Conservation (phyloP, 2,888 invertebrate species). For the Arctia plantaginis region DNA sequence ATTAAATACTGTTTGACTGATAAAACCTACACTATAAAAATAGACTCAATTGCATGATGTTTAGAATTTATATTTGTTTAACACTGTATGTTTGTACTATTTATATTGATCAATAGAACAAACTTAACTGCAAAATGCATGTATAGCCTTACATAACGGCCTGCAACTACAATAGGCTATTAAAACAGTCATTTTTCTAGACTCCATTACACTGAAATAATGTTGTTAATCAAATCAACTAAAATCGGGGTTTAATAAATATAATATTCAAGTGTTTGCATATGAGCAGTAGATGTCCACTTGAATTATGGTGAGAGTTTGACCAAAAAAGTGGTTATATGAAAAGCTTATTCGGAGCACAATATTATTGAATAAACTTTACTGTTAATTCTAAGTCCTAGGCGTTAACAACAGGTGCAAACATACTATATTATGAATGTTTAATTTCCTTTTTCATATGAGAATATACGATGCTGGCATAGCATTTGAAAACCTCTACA, state of each 20-base stretch:
- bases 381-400: no score
- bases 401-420: no score
- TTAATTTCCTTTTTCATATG: no score
- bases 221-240: neutral
- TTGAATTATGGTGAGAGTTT: no score
- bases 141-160: neutral
- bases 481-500: no score
- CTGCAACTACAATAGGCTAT: neutral
- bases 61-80: conserved; percentile 20
- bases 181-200: neutral
- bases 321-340: neutral
- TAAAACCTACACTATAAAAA: conserved; percentile 15
- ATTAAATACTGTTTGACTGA: conserved; percentile 32
- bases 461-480: no score
- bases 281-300: no score
- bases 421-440: no score
- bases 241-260: neutral
- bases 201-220: neutral
- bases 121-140: neutral
- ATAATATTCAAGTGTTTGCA: no score
- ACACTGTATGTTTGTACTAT: neutral
- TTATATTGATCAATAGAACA: neutral
- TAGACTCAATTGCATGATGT: accelerated
- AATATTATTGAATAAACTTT: no score
- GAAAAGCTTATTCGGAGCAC: no score